Base-by-base conservation (phyloP, 2,113 vertebrate species). In the Chunga burmeisteri region DNA sequence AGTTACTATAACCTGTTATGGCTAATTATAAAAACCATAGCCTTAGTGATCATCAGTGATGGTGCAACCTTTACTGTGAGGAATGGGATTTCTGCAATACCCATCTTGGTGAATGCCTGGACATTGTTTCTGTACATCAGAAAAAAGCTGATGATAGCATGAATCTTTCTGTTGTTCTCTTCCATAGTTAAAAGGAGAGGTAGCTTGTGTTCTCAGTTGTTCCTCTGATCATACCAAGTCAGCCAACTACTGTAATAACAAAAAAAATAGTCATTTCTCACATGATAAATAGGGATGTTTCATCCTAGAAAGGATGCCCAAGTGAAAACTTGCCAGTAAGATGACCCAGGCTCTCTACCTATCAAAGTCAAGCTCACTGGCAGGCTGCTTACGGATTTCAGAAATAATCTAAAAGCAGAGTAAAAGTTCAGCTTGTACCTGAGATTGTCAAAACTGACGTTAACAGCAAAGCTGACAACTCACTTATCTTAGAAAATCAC, bases 391-490 rank as follows among this genome's bases (percentile, higher is more conserved):
- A 0, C 50, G 40, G 36, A 21, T 74, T 95, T 91, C 65, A 68
- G 61, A 89, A 89, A 53, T 42, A 77, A 77, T 67, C 61, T 93
- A 86, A 91, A 92, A 79, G 73, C 80, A 87, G 61, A 83, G 67
- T 47, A 84, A 65, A 82, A 72, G 38, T 52, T 84, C 80, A 93
- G 77, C 65, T 56, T 79, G 65, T 55, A 92, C 74, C 68, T 14
- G 49, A 65, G 61, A 29, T 40, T 14, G 14, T 95, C 42, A 93
- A 95, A 95, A 81, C 29, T 11, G 68, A 55, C 75, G 80, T 74
- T 78, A 93, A 42, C 77, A 90, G 80, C 73, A 68, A 88, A 92
- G 66, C 74, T 81, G 91, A 81, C 83, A 91, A 67, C 52, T 85
- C 0, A 0, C 40, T 93, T 68, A 46, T 44, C 75, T 49, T 63